Conservation (phyloP, 1,140 invertebrate genomes). For the Eurosta solidaginis region DNA sequence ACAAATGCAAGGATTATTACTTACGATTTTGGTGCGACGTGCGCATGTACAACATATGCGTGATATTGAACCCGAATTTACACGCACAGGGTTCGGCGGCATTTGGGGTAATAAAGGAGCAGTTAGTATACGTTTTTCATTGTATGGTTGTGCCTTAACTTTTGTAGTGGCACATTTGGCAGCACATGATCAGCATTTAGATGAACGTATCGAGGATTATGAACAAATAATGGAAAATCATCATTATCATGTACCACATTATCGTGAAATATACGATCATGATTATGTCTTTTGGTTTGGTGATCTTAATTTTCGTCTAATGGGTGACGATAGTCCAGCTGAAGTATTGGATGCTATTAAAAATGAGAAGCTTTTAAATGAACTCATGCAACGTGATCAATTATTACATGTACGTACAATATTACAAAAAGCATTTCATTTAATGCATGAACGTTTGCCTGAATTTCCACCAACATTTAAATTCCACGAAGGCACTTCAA, state of each 20-base stretch:
- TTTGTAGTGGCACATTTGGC: slow-evolving; percentile 88
- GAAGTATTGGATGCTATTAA: slow-evolving; percentile 70
- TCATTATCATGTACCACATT: slow-evolving; percentile 72
- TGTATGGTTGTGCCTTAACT: slow-evolving; percentile 85
- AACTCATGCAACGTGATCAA: slow-evolving; percentile 76
- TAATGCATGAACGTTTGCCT: slow-evolving; percentile 74
- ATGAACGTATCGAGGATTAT: slow-evolving; percentile 84
- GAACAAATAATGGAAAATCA: slow-evolving; percentile 79
- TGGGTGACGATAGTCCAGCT: slow-evolving; percentile 66
- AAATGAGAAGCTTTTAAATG: slow-evolving; percentile 68
- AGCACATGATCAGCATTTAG: slow-evolving; percentile 80
- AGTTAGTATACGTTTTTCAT: slow-evolving; percentile 81
- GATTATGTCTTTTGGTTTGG: slow-evolving; percentile 97
- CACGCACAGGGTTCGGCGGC: slow-evolving; percentile 85
- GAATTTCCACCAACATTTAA: slow-evolving; percentile 90
- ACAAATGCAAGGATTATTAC: slow-evolving; percentile 77
- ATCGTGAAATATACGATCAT: slow-evolving; percentile 84
- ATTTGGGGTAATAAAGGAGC: slow-evolving; percentile 96
- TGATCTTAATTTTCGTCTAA: slow-evolving; percentile 89
- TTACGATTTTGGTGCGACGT: slow-evolving; percentile 76
- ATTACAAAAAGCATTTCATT: slow-evolving; percentile 77
- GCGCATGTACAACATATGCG: slow-evolving; percentile 79
- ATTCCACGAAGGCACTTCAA: slow-evolving; percentile 72
- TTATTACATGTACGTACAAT: slow-evolving; percentile 69
- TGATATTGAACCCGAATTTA: slow-evolving; percentile 83